phyloP scores from a whole-genome alignment of 92 coral and sea anemone genomes.

The Bergia puertoricense region DNA sequence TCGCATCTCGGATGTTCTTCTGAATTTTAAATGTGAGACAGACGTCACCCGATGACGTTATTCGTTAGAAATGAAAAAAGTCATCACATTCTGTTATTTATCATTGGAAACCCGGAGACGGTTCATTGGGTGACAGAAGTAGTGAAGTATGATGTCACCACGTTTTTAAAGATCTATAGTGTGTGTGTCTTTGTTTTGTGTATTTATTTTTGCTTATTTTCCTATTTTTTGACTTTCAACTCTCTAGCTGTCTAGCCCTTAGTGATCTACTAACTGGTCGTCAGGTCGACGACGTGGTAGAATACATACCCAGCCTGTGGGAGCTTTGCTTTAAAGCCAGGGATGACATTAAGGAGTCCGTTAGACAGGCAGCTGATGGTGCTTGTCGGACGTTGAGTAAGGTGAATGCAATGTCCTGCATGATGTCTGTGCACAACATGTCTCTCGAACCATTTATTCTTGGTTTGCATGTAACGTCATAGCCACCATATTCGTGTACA shows the following conservation, averaged over 20 bases:
- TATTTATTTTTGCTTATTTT: background rate
- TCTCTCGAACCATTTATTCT: no score
- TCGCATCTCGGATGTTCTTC: background rate
- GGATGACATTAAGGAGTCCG: constrained; percentile 94
- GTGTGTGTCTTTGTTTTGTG: background rate
- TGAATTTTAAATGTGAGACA: no score
- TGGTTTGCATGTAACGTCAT: no score
- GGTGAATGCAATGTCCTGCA: constrained; percentile 32
- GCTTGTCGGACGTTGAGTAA: constrained; percentile 92
- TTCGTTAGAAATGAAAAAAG: background rate
- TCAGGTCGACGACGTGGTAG: constrained; percentile 82
- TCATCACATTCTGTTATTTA: background rate
- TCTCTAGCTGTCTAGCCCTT: constrained; percentile 86
- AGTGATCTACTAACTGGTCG: constrained; percentile 97
- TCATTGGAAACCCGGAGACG: background rate
- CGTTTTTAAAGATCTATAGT: no score
- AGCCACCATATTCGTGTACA: no score
- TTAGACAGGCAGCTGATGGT: constrained; percentile 89
- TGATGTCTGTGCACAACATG: no score
- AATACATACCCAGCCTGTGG: constrained; percentile 88
- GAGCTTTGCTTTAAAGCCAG: constrained; percentile 88
- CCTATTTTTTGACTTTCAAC: background rate
- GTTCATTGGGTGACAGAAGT: background rate
- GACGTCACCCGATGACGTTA: background rate
- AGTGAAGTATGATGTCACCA: background rate